A percentile compares a stretch with the other conserved stretches of the same genome.
These are phyloP conservation scores for Macrobrachium nipponense DNA, from an alignment of 1,140 invertebrate species.

Conservation along the genomic window DNA sequence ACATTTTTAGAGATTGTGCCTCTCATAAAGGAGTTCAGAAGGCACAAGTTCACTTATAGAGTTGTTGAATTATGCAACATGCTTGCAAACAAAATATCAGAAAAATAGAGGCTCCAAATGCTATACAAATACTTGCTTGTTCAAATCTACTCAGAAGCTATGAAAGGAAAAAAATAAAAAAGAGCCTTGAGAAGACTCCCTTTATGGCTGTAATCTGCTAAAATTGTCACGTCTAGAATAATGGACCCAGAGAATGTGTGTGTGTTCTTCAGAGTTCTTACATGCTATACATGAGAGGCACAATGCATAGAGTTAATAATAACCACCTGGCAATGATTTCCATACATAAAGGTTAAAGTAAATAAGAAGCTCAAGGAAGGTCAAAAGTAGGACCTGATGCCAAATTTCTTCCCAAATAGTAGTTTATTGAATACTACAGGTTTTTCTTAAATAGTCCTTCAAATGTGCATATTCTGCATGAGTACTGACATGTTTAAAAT, in stretches of 20 bases:
- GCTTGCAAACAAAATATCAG: neutral
- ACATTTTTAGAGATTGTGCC: constrained; percentile 27
- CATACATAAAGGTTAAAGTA: neutral
- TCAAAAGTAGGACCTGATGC: neutral
- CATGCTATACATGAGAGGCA: constrained; percentile 33
- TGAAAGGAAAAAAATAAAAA: constrained; percentile 1
- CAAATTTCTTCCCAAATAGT: neutral
- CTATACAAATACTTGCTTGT: neutral
- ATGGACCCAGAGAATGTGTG: constrained; percentile 45
- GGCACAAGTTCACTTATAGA: constrained; percentile 35
- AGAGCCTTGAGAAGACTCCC: constrained; percentile 21
- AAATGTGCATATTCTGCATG: too few species aligned
- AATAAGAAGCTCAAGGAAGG: constrained; percentile 7
- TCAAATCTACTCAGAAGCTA: neutral
- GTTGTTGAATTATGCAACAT: too few species aligned
- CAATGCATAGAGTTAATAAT: constrained; percentile 29
- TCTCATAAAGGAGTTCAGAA: constrained; percentile 29
- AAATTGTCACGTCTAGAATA: constrained; percentile 31
- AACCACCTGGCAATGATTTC: constrained; percentile 16
- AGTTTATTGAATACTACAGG: too few species aligned
- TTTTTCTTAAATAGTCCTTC: too few species aligned
- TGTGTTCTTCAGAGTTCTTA: constrained; percentile 32
- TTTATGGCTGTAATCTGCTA: constrained; percentile 23
- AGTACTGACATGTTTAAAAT: too few species aligned
- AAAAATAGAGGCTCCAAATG: neutral